Conservation (phyloP, 1,140 invertebrate genomes). For the Lysiphlebus fabarum region DNA sequence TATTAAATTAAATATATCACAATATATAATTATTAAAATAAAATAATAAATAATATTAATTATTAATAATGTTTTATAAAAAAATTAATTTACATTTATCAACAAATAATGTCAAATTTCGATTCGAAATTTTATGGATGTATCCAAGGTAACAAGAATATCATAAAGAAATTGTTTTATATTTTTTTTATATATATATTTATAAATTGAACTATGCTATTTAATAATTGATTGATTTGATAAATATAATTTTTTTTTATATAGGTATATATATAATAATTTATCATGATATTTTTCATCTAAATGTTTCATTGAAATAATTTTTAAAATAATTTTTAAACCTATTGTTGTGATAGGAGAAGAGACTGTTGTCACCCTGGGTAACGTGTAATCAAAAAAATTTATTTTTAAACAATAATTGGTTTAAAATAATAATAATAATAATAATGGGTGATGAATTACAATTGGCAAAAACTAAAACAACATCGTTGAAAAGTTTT, state of each 20-base stretch:
- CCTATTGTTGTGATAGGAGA: neutral
- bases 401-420: neutral
- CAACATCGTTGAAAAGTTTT: neutral
- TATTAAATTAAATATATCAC: neutral
- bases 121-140: conserved; percentile 2
- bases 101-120: too few species aligned
- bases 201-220: too few species aligned
- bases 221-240: neutral
- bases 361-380: conserved; percentile 11
- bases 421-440: neutral
- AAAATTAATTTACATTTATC: too few species aligned
- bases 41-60: neutral
- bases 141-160: conserved; percentile 13
- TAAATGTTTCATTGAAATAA: neutral
- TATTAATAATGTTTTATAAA: neutral
- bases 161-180: neutral
- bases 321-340: neutral
- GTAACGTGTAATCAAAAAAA: neutral
- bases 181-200: too few species aligned
- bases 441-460: neutral
- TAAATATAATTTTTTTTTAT: neutral
- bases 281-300: neutral
- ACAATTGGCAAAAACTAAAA: too few species aligned
- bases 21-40: neutral
- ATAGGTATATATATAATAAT: too few species aligned